phyloP scores from a whole-genome alignment of 2,888 invertebrate species.

The Sarcophaga subvicina region DNA sequence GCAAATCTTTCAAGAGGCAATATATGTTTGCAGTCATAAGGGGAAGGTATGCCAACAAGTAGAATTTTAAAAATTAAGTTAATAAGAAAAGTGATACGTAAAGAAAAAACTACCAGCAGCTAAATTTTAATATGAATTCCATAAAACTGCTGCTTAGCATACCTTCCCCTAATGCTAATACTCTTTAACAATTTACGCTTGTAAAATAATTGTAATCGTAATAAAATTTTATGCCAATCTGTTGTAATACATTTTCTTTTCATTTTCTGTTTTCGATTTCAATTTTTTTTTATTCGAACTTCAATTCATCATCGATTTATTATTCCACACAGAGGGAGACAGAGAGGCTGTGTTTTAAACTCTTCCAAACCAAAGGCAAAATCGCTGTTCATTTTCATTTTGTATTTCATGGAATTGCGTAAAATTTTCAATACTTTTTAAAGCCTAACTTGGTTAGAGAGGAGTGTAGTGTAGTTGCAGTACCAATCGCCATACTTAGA shows the following conservation, averaged over 20 bases:
- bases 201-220: slow-evolving; percentile 40
- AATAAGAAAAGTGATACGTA: not conserved
- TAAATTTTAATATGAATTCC: not conserved
- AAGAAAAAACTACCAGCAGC: no score
- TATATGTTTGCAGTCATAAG: not conserved
- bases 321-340: not conserved
- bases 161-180: slow-evolving; percentile 3
- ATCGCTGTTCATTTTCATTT: not conserved
- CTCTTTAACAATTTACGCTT: not conserved
- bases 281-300: not conserved
- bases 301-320: not conserved
- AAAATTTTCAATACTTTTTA: slow-evolving; percentile 37
- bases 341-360: slow-evolving; percentile 8
- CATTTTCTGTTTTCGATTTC: not conserved
- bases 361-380: slow-evolving; percentile 14
- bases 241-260: slow-evolving; percentile 45
- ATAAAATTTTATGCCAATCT: slow-evolving; percentile 36
- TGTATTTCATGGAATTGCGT: slow-evolving; percentile 55
- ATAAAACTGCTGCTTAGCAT: not conserved
- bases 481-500: slow-evolving; percentile 30
- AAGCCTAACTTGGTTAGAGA: slow-evolving; percentile 10
- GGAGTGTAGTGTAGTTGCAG: slow-evolving; percentile 27
- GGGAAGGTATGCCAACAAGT: slow-evolving; percentile 16
- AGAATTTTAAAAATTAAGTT: not conserved
- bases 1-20: slow-evolving; percentile 40